phyloP scores from a whole-genome alignment of 2,113 vertebrate genomes.

The Microcebus jonahi region DNA sequence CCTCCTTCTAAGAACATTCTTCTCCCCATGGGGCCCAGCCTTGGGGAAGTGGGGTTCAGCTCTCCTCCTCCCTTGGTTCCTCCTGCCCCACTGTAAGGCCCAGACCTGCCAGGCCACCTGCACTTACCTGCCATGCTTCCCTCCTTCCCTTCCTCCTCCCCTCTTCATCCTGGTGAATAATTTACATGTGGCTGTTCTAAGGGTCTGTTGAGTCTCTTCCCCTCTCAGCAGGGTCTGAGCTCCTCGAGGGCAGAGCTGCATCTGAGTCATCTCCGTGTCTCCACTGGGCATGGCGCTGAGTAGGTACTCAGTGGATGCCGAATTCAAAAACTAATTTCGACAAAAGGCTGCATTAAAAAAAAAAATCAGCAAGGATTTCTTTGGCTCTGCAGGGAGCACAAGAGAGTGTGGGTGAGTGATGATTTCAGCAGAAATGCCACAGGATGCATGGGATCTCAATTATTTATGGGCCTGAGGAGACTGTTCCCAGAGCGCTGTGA shows the following conservation, averaged over 20 bases:
- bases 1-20: neutral
- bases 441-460: slow-evolving; percentile 32
- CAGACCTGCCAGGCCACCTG: neutral
- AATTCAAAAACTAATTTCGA: slow-evolving; percentile 6
- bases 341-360: neutral
- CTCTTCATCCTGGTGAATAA: neutral
- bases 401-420: slow-evolving; percentile 62
- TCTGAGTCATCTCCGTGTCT: neutral
- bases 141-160: neutral
- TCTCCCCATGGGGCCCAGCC: neutral
- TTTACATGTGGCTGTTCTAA: neutral
- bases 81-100: neutral
- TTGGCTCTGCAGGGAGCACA: slow-evolving; percentile 47
- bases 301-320: neutral
- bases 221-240: neutral
- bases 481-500: neutral
- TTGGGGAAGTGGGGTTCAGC: neutral
- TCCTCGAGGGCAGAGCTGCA: neutral
- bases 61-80: neutral
- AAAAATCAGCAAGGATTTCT: slow-evolving; percentile 31
- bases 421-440: slow-evolving; percentile 70
- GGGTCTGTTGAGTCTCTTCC: neutral
- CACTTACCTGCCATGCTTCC: too few species aligned
- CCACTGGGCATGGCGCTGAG: neutral
- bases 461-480: slow-evolving; percentile 68